These are phyloP conservation scores for Pavo muticus DNA, from an alignment of 2,113 vertebrate species.

Conservation along the genomic window DNA sequence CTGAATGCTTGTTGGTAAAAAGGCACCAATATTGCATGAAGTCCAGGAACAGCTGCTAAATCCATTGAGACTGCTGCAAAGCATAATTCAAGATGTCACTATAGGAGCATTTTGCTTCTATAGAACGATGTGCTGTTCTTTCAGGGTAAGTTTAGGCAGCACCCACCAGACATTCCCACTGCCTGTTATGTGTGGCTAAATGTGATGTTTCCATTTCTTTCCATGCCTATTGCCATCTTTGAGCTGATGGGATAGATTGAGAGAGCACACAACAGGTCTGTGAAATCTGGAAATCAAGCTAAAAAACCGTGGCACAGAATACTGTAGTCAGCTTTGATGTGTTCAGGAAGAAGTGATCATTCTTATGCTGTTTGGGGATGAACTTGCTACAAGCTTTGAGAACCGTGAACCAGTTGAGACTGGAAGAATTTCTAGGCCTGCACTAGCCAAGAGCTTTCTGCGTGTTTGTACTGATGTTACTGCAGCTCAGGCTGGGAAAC, in stretches of 20 bases:
- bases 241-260: neutral
- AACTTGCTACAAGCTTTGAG: neutral
- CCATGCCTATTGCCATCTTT: neutral
- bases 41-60: slow-evolving; percentile 21
- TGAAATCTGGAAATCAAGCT: neutral
- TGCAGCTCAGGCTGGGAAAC: neutral
- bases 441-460: neutral
- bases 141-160: neutral
- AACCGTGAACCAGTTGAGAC: neutral
- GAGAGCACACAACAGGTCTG: neutral
- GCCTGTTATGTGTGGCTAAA: neutral
- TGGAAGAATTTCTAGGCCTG: neutral
- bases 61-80: neutral
- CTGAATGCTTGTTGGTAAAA: slow-evolving; percentile 30
- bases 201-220: neutral
- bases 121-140: neutral
- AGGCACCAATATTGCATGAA: neutral
- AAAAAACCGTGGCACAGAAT: neutral
- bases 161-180: neutral
- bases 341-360: neutral
- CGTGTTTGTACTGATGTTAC: neutral
- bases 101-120: neutral
- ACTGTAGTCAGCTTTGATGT: neutral
- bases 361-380: neutral
- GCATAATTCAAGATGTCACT: neutral